phyloP scores from a whole-genome alignment of 2,888 invertebrate genomes.

The Rhagium mordax region DNA sequence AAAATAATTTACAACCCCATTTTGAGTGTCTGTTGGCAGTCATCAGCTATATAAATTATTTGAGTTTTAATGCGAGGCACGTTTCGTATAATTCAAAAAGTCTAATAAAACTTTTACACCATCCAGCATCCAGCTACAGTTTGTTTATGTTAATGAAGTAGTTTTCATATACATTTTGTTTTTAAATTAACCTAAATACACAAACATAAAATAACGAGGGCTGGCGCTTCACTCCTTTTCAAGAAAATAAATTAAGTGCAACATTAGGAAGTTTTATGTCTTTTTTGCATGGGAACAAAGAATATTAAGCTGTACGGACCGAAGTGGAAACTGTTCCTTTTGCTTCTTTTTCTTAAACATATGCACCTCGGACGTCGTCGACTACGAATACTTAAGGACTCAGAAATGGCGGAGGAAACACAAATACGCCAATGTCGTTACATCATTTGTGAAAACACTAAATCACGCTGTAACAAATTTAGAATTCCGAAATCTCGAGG shows the following conservation, averaged over 20 bases:
- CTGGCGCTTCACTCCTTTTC: slow-evolving; percentile 51
- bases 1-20: slow-evolving; percentile 12
- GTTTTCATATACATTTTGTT: slow-evolving; percentile 56
- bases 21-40: slow-evolving; percentile 12
- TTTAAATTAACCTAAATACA: slow-evolving; percentile 57
- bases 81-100: slow-evolving; percentile 47
- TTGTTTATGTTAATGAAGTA: slow-evolving; percentile 58
- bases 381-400: background rate
- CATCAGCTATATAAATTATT: slow-evolving; percentile 40
- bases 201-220: slow-evolving; percentile 52
- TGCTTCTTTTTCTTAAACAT: background rate
- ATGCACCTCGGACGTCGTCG: background rate
- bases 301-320: slow-evolving; percentile 46
- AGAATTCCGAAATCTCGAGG: no score
- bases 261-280: slow-evolving; percentile 53
- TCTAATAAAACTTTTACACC: slow-evolving; percentile 52
- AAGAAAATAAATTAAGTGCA: slow-evolving; percentile 53
- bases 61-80: slow-evolving; percentile 43
- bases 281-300: slow-evolving; percentile 54
- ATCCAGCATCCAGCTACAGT: slow-evolving; percentile 44
- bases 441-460: no score
- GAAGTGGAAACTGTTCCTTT: slow-evolving; percentile 24
- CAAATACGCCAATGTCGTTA: no score
- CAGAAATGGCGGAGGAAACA: no score
- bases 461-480: no score